phyloP scores from a whole-genome alignment of 2,113 vertebrate genomes.

The Pogonocichla stellata region DNA sequence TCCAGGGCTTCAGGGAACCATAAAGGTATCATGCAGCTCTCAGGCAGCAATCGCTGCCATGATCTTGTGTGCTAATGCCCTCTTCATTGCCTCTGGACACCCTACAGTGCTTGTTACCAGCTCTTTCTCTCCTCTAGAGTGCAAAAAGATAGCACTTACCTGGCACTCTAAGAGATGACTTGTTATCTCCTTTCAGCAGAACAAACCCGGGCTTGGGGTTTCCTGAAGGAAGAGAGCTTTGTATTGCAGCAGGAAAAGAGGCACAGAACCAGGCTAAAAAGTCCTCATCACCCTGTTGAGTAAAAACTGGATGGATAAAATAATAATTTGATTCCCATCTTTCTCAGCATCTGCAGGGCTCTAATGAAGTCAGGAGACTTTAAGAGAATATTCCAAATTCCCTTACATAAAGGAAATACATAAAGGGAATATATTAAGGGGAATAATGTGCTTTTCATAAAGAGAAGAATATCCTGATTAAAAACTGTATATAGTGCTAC shows the following conservation, averaged over 20 bases:
- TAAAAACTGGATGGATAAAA: not conserved
- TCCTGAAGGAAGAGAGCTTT: not conserved
- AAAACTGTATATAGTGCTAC: not conserved
- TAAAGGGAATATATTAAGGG: not conserved
- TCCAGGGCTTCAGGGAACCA: not conserved
- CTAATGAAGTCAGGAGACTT: not conserved
- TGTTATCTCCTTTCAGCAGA: not conserved
- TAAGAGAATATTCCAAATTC: not conserved
- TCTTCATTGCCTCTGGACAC: not conserved
- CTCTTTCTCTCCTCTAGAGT: not conserved
- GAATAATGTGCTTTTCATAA: not conserved
- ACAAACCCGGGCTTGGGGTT: not conserved
- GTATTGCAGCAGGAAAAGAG: not conserved
- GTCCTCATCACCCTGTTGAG: not conserved
- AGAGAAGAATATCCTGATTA: not conserved
- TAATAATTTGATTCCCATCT: not conserved
- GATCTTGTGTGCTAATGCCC: not conserved
- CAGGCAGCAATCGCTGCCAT: not conserved
- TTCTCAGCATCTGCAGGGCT: not conserved
- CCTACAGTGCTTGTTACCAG: not conserved
- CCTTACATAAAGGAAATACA: not conserved
- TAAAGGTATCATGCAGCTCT: not conserved
- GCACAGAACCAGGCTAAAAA: not conserved
- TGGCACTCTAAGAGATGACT: not conserved
- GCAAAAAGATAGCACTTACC: not conserved